Percentiles rank a stretch among this genome's conserved stretches.
These are phyloP conservation scores for Tringa solitaria DNA, from an alignment of 2,113 vertebrate species.

Conservation along the genomic window DNA sequence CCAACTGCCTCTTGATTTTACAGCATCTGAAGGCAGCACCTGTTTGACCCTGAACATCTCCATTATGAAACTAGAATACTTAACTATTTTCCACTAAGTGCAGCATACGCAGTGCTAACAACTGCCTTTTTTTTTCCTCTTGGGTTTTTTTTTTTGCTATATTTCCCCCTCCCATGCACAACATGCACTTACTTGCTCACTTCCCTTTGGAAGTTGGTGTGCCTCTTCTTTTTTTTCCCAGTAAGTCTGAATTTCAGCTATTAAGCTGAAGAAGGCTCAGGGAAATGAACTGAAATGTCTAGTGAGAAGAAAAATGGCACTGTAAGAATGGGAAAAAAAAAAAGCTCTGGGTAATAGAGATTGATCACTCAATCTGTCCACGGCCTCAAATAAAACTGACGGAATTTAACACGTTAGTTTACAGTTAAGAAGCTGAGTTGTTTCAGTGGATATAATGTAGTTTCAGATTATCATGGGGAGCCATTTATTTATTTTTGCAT, in stretches of 20 bases:
- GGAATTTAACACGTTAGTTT: constrained; percentile 74
- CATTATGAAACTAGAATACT: neutral
- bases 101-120: neutral
- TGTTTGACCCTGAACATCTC: constrained; percentile 37
- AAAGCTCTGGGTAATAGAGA: constrained; percentile 68
- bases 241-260: constrained; percentile 40
- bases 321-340: constrained; percentile 26
- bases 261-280: constrained; percentile 69
- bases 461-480: constrained; percentile 71
- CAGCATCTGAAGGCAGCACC: constrained; percentile 31
- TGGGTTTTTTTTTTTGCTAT: neutral
- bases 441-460: constrained; percentile 65
- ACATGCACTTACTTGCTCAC: neutral
- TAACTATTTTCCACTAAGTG: neutral
- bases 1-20: constrained; percentile 38
- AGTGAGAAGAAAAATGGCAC: constrained; percentile 71
- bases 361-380: constrained; percentile 66
- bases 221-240: neutral
- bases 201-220: constrained; percentile 30
- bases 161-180: neutral
- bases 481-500: constrained; percentile 82
- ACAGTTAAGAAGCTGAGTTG: constrained; percentile 69
- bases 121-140: neutral
- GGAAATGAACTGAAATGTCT: constrained; percentile 75
- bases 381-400: constrained; percentile 72